Conservation (phyloP, 2,113 vertebrate genomes). For the Drymodes brunneopygia region DNA sequence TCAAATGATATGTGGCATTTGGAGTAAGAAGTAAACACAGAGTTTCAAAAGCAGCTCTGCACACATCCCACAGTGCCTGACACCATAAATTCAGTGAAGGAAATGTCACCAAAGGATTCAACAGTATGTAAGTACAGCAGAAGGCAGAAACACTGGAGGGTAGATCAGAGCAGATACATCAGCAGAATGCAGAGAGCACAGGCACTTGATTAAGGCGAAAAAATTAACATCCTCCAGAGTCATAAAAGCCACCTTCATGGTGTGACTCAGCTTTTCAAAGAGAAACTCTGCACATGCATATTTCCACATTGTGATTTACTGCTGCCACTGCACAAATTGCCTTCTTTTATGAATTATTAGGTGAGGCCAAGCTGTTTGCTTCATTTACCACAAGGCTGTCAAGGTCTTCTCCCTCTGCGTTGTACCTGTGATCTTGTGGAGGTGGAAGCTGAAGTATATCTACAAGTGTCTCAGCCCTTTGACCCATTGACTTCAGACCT, state of each 20-base stretch:
- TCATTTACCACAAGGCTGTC: not conserved
- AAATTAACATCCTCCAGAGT: not conserved
- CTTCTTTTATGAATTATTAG: not conserved
- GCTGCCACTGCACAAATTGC: not conserved
- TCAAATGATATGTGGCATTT: conserved; percentile 35
- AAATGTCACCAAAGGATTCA: not conserved
- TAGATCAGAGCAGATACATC: not conserved
- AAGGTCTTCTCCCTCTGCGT: not conserved
- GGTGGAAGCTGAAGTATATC: not conserved
- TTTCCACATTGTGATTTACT: not conserved
- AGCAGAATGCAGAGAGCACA: not conserved
- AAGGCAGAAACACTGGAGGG: not conserved
- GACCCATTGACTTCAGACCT: not conserved
- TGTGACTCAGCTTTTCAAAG: not conserved
- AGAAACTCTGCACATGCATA: not conserved
- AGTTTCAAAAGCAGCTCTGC: conserved; percentile 31
- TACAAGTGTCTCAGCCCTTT: not conserved
- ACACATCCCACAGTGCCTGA: not conserved
- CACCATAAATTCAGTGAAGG: not conserved
- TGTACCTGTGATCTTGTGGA: not conserved
- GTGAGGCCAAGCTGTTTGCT: not conserved
- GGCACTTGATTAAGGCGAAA: not conserved
- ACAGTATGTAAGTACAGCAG: not conserved
- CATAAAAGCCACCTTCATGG: not conserved
- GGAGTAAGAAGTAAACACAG: not conserved